These are phyloP conservation scores for Acromyrmex charruanus DNA, from an alignment of 1,140 invertebrate species.

Conservation along the genomic window DNA sequence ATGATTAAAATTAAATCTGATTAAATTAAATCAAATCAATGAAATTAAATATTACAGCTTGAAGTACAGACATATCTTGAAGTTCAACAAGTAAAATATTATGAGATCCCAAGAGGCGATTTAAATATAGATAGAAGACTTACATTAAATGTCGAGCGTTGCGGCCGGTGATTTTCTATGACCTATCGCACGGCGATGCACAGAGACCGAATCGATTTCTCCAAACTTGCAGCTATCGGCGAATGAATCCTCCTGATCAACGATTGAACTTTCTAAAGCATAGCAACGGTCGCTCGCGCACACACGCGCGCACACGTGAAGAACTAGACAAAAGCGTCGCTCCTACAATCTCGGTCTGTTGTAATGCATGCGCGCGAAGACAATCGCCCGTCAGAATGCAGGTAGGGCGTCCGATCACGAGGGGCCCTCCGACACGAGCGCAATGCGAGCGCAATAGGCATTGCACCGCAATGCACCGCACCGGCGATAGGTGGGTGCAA, in stretches of 20 bases:
- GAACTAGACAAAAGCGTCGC: conserved; percentile 56
- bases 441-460: conserved; percentile 59
- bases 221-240: conserved; percentile 43
- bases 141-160: conserved; percentile 29
- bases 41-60: too few species aligned
- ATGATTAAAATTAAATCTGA: neutral
- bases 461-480: neutral
- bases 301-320: neutral
- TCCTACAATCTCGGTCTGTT: conserved; percentile 57
- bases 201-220: conserved; percentile 51
- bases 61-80: neutral
- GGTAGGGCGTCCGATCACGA: conserved; percentile 64
- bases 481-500: conserved; percentile 67
- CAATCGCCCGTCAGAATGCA: conserved; percentile 65
- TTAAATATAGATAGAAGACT: conserved; percentile 11
- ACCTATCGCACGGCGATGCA: conserved; percentile 32
- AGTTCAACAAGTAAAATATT: neutral
- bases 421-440: conserved; percentile 52
- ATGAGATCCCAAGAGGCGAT: neutral
- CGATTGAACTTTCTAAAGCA: conserved; percentile 60
- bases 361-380: conserved; percentile 59
- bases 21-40: neutral
- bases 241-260: conserved; percentile 47
- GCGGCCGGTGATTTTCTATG: conserved; percentile 23
- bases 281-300: conserved; percentile 20